Evolutionary conservation across 2,113 vertebrate species (phyloP), one percentile per base, ranked within the genome.

Genomic region (Otus sunia): DNA sequence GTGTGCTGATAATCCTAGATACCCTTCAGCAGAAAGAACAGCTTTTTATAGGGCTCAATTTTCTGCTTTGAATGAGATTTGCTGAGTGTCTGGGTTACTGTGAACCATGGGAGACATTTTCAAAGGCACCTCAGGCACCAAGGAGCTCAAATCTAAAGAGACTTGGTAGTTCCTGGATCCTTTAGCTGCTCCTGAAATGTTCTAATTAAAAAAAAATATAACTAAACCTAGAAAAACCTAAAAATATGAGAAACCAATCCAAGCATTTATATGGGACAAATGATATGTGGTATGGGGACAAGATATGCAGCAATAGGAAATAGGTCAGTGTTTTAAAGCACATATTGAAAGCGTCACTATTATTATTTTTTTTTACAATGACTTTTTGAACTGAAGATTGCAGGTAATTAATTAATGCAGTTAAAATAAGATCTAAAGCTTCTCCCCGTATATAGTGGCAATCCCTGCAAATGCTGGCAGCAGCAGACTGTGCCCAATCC

Each of bases 11-110:
- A 95, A 95, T 95, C 95, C 80, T 78, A 82, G 80, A 91, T 90
- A 85, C 34, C n/a, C 45, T 69, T 94, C 74, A 92, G 47, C 39
- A 37, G 60, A 69, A 95, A 88, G 75, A 94, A 30, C 11, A 79
- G 69, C 30, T 52, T 93, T 81, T 87, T 68, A 78, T 26, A 85
- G 49, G 62, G 69, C 80, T 94, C 80, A 69, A 2, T 78, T 95
- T 96, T 94, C 89, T 73, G 20, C 66, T 85, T 95, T 85, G 53
- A 94, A 83, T 88, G 91, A 92, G 71, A 79, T 85, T 91, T 95
- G 36, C 41, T 87, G 80, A 60, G 45, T 62, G 78, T 73, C 80
- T 92, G 74, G 16, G 58, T 94, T 90, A 66, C 69, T 90, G 53
- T 73, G 77, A 94, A 76, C 43, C 67, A 90, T 58, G 62, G 41